Conservation (phyloP, 2,888 invertebrate genomes). For the Ametastegia equiseti region DNA sequence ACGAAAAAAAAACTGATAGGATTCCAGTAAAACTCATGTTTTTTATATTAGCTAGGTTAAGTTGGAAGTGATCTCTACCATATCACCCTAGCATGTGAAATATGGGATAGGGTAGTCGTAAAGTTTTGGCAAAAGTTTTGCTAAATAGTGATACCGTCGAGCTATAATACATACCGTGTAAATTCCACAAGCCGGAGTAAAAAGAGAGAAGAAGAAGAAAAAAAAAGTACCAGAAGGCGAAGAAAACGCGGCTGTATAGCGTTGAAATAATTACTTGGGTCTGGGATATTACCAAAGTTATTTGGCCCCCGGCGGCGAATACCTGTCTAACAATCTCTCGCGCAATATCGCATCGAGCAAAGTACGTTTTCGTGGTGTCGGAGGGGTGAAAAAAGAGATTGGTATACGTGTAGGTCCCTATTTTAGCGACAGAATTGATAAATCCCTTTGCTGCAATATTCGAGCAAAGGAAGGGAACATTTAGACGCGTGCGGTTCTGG, state of each 20-base stretch:
- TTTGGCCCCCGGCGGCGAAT: slow-evolving; percentile 38
- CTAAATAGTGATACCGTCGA: neutral
- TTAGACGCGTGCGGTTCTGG: slow-evolving; percentile 28
- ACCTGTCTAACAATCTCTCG: slow-evolving; percentile 42
- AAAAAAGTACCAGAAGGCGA: neutral
- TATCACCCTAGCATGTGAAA: neutral
- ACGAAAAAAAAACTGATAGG: no score
- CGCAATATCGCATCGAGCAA: slow-evolving; percentile 42
- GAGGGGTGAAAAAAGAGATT: neutral
- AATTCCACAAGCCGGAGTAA: neutral
- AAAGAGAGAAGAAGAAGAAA: neutral
- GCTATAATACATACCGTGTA: neutral
- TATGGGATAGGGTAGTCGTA: neutral
- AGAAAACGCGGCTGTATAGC: neutral
- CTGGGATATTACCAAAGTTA: slow-evolving; percentile 38
- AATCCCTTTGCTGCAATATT: slow-evolving; percentile 40
- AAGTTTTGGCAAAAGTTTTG: neutral
- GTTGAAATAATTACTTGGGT: slow-evolving; percentile 31
- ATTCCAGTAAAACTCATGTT: no score
- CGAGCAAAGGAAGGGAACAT: slow-evolving; percentile 20
- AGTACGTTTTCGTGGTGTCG: neutral
- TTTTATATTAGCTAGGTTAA: no score
- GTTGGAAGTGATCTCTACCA: no score
- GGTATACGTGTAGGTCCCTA: neutral
- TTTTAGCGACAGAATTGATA: slow-evolving; percentile 42